Base-by-base conservation (phyloP, 2,888 invertebrate genomes). In the Nasonovia ribisnigri region DNA sequence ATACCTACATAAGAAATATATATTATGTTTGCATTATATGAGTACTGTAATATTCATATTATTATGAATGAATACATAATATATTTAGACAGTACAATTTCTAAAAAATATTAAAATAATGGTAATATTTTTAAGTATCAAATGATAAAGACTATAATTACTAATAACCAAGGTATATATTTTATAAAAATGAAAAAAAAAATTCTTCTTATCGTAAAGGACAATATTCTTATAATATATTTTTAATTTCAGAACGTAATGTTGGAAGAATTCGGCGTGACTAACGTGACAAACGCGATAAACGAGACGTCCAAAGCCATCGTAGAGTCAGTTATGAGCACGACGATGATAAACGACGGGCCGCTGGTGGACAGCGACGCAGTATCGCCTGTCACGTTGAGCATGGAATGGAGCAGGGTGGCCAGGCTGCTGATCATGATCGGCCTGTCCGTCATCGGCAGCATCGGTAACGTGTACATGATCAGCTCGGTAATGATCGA, bases 391-490 rank as follows among this genome's bases (percentile, higher is more conserved):
- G 97, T 97, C 51, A 97, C 97, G 0, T 95, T 97, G 51, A 97
- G 96, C 95, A 96, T 96, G 0, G 97, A 97, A 94, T 97, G 97
- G 97, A 97, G 97, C 11, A 96, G 97, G 48, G 96, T 97, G 48
- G 97, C 96, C 2, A 96, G 97, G 29, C 96, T 98, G 0, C 95
- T 97, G 13, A 96, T 97, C 60, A 96, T 97, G 91, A 97, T 97
- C 0, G 96, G 97, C 6, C 96, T 97, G 94, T 96, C 97, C 0
- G 96, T 97, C 3, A 96, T 97, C 90, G 97, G 97, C 24, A 97
- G 97, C 95, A 96, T 97, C 95, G 98, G 98, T 0, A 97, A 97
- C 95, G 97, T 97, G 36, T 98, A 97, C 95, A 97, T 98, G 96
- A 97, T 97, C 94, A 97, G 97, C 95, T 96, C 97, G 13, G 97